A percentile compares a stretch with the other conserved stretches of the same genome.
These are phyloP conservation scores for Sebastolobus altivelis DNA, from an alignment of 2,797 vertebrate species.

Conservation along the genomic window DNA sequence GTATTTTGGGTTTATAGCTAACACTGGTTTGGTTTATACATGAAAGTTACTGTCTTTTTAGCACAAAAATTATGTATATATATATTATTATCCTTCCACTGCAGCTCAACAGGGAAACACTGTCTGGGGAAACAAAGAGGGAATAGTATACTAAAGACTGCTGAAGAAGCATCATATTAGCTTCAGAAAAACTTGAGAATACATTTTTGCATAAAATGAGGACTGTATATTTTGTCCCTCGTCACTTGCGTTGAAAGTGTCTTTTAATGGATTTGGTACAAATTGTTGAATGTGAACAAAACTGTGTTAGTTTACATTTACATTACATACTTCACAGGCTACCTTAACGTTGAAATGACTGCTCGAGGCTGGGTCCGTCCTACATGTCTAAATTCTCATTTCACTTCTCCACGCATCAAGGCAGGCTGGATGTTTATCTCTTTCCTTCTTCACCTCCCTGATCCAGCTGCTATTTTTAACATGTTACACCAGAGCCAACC, in stretches of 20 bases:
- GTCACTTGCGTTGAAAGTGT: background rate
- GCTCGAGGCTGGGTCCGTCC: background rate
- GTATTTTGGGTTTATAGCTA: background rate
- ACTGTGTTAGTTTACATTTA: background rate
- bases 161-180: background rate
- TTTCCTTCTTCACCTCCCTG: conserved; percentile 52
- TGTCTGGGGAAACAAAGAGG: background rate
- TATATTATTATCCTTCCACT: background rate
- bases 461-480: conserved; percentile 65
- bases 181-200: background rate
- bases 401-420: conserved; percentile 15
- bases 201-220: background rate
- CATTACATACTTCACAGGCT: background rate
- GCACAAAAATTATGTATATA: too few species aligned
- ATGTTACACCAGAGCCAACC: conserved; percentile 18
- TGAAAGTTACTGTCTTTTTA: background rate
- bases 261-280: background rate
- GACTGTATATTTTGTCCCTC: background rate
- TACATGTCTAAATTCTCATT: conserved; percentile 19
- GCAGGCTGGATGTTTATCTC: conserved; percentile 53
- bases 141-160: background rate
- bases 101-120: background rate
- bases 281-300: conserved; percentile 8
- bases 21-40: background rate
- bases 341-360: background rate